These are phyloP conservation scores for Drosophila ironensis DNA, from an alignment of 1,140 invertebrate species.

Conservation along the genomic window DNA sequence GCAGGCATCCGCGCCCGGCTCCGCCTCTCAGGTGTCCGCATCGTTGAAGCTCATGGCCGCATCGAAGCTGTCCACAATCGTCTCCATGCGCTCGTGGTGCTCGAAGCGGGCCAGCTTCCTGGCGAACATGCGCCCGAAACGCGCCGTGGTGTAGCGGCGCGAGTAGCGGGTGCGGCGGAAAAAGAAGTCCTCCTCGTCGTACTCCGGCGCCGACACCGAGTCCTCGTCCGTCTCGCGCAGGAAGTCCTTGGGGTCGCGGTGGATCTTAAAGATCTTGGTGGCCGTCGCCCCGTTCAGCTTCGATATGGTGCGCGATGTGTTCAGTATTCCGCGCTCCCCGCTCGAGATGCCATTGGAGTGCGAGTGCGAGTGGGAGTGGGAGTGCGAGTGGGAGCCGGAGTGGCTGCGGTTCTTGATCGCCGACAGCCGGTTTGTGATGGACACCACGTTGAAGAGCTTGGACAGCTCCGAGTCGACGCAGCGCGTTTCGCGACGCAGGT, in stretches of 20 bases:
- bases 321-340: conserved; percentile 64
- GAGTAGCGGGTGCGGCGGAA: conserved; percentile 54
- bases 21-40: conserved; percentile 64
- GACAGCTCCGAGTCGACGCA: conserved; percentile 73
- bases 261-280: conserved; percentile 75
- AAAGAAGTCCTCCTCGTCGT: conserved; percentile 71
- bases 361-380: too few species aligned
- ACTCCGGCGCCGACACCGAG: conserved; percentile 78
- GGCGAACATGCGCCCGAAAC: conserved; percentile 59
- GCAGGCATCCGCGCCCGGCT: background rate
- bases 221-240: conserved; percentile 75
- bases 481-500: conserved; percentile 71
- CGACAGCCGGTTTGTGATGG: conserved; percentile 67
- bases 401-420: conserved; percentile 60
- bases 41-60: conserved; percentile 79
- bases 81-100: conserved; percentile 76
- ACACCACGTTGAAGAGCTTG: conserved; percentile 75
- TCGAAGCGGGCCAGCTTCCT: conserved; percentile 73
- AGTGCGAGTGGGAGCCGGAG: conserved; percentile 28
- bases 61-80: conserved; percentile 75
- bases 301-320: conserved; percentile 72
- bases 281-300: conserved; percentile 57
- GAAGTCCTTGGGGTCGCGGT: conserved; percentile 74
- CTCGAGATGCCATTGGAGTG: conserved; percentile 3
- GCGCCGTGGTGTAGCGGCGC: conserved; percentile 36